A percentile compares a stretch with the other conserved stretches of the same genome.
phyloP scores from a whole-genome alignment of 2,113 vertebrate species.

The Nesoenas mayeri region DNA sequence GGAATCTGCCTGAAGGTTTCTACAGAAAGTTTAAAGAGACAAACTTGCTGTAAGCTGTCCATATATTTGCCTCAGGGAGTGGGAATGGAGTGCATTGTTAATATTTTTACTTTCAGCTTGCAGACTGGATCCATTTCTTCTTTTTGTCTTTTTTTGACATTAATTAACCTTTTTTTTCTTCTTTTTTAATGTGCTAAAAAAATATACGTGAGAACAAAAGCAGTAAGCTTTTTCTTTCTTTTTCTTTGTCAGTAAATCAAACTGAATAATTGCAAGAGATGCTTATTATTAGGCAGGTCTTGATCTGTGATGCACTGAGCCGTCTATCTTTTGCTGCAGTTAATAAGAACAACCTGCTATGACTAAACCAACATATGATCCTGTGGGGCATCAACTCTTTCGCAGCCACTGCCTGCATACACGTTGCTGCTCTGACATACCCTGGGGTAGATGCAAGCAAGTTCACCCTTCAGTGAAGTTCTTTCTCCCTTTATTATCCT shows the following conservation, averaged over 20 bases:
- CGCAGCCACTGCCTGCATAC: not conserved
- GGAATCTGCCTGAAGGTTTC: conserved; percentile 15
- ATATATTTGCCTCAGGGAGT: not conserved
- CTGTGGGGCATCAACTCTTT: not conserved
- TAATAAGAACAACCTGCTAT: not conserved
- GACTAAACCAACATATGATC: not conserved
- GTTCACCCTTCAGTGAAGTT: conserved; percentile 42
- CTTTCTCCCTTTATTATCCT: conserved; percentile 48
- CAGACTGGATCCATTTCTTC: not conserved
- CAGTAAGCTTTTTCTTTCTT: not conserved
- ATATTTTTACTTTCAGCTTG: not conserved
- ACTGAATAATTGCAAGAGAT: not conserved
- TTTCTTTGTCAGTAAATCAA: not conserved
- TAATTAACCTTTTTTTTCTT: not conserved
- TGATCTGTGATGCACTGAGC: not conserved
- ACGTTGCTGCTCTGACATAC: fast-evolving
- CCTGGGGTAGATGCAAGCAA: conserved; percentile 8
- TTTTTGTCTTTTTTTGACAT: not conserved
- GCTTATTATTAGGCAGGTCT: not conserved
- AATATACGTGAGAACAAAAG: not conserved
- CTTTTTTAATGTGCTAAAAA: not conserved
- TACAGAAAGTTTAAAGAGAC: conserved; percentile 14
- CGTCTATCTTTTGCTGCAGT: not conserved
- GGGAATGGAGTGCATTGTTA: not conserved
- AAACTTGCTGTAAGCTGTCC: not conserved